Conservation (phyloP, 1,140 invertebrate genomes). For the Triops cancriformis region DNA sequence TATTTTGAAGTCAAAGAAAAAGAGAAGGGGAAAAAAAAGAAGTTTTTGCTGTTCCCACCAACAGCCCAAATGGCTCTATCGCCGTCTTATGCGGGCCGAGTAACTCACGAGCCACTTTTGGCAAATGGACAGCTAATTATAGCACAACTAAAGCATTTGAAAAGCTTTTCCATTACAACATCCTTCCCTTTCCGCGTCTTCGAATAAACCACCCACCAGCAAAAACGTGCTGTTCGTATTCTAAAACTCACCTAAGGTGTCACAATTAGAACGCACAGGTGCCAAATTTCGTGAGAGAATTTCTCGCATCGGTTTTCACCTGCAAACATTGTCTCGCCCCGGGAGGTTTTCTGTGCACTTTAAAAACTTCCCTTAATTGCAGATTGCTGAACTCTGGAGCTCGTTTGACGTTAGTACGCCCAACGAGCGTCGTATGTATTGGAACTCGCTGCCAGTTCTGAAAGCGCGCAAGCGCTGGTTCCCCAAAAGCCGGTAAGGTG, state of each 20-base stretch:
- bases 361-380: background rate
- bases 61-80: background rate
- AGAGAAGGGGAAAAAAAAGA: background rate
- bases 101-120: background rate
- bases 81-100: background rate
- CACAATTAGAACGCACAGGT: background rate
- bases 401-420: background rate
- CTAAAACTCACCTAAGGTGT: background rate
- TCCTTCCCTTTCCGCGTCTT: too few relatives aligned
- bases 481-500: too few relatives aligned
- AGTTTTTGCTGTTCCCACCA: background rate
- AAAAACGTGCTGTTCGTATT: too few relatives aligned
- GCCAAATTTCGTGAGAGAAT: conserved; percentile 1
- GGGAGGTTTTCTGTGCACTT: background rate
- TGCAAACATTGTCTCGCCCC: background rate
- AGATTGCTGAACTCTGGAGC: background rate
- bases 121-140: conserved; percentile 10
- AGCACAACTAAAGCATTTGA: background rate
- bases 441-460: too few relatives aligned
- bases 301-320: background rate
- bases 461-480: background rate
- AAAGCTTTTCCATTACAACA: background rate
- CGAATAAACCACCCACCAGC: too few relatives aligned
- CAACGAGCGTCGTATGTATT: too few relatives aligned
- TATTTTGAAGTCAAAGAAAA: background rate